Base-by-base conservation (phyloP, 2,888 invertebrate genomes). In the Trichopria drosophilae region DNA sequence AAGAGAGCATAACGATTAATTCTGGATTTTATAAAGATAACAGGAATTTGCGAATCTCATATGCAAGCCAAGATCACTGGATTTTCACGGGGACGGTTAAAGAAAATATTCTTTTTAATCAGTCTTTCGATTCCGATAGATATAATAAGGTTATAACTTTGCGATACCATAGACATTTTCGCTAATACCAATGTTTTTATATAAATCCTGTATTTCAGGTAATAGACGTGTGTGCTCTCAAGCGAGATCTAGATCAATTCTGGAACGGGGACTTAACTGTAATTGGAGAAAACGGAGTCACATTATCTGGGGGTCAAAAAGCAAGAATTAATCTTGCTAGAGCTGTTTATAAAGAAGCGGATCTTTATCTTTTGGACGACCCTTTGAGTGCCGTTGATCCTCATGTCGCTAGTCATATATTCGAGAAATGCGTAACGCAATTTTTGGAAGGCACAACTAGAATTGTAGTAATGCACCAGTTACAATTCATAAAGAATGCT, bases 401-500 rank as follows among this genome's bases (percentile, higher is more conserved):
- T 0, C 83, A 84, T 52, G 89, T 90, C n/a, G 85, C 86, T 1
- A 81, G 83, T 51, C 84, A 87, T 69, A 74, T 90, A 4, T 89
- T 88, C 65, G 83, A 88, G 39, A 82, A 86, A 72, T 90, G 88
- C 43, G 84, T 88, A 49, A 75, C 71, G 58, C 82, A 81, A 0
- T 83, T 82, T 64, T 77, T 92, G 51, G 75, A 77, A 9, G 76
- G 83, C 55, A 82, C 85, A 67, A 86, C 88, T 2, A 79, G 87
- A 22, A 81, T 92, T 55, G 80, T 92, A 10, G 87, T 90, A 52
- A 92, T 92, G 0, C 91, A 93, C 73, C 91, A 92, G 69, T 76
- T 90, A 20, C 91, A 92, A 66, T 88, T 86, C 64, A 78, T 88
- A 22, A 82, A 82, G 61, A 68, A 78, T 10, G 85, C 84, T 1